phyloP scores from a whole-genome alignment of 1,140 invertebrate genomes.

The Gonioctena quinquepunctata region DNA sequence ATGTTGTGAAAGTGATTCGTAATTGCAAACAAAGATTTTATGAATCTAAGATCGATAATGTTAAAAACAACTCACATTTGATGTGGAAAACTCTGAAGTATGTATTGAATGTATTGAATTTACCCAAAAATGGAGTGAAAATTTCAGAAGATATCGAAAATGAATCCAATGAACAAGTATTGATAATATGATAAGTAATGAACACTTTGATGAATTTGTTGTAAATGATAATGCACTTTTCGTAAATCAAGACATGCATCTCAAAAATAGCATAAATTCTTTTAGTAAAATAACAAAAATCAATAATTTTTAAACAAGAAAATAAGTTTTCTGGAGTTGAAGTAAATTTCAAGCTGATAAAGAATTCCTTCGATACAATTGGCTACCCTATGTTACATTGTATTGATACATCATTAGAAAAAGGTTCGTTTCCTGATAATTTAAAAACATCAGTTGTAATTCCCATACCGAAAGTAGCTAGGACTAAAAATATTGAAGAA shows the following conservation, averaged over 20 bases:
- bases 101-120: neutral
- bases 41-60: too few species aligned
- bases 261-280: constrained; percentile 11
- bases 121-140: neutral
- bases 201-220: neutral
- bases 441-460: too few species aligned
- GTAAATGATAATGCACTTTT: neutral
- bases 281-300: too few species aligned
- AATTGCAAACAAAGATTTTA: neutral
- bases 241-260: neutral
- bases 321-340: neutral
- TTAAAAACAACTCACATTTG: neutral
- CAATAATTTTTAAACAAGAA: constrained; percentile 19
- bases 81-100: neutral
- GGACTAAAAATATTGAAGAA: neutral
- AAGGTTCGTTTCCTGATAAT: too few species aligned
- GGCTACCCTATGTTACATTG: neutral
- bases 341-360: too few species aligned
- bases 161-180: neutral
- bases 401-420: neutral
- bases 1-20: too few species aligned
- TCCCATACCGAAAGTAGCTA: too few species aligned
- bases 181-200: too few species aligned
- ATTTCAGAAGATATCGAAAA: neutral
- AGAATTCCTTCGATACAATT: too few species aligned